Evolutionary conservation across 1,140 invertebrate species (phyloP).

Genomic region (Thaumetopoea pityocampa): DNA sequence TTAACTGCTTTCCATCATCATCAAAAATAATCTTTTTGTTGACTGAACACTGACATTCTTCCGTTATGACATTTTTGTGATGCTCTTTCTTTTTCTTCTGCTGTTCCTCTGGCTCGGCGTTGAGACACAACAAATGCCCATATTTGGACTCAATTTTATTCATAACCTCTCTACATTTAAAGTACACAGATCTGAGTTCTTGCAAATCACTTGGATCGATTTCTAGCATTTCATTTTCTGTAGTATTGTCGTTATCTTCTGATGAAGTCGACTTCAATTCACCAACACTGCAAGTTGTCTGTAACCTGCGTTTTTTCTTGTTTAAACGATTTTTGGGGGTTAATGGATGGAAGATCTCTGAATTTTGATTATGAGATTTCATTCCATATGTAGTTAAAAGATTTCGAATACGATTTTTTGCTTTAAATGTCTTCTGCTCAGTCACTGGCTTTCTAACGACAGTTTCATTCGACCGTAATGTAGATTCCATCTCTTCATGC

Average conservation of each 20-base stretch:
- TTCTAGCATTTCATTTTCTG: too few relatives aligned
- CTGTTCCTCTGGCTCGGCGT: conserved; percentile 1
- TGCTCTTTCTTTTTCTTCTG: conserved; percentile 4
- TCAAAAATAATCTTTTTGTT: conserved; percentile 58
- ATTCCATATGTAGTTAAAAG: too few relatives aligned
- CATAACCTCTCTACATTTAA: conserved; percentile 47
- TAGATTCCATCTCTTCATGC: too few relatives aligned
- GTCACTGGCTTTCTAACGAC: too few relatives aligned
- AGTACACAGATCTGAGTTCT: conserved; percentile 44
- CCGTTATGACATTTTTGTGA: conserved; percentile 8
- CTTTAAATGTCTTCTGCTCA: too few relatives aligned
- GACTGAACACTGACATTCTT: conserved; percentile 38
- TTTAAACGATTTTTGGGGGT: too few relatives aligned
- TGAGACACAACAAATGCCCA: conserved; percentile 47
- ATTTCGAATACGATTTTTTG: too few relatives aligned
- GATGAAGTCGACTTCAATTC: conserved; percentile 3
- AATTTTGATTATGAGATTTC: too few relatives aligned
- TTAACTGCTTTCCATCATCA: conserved; percentile 43
- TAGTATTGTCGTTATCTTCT: conserved; percentile 3
- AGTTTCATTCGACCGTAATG: too few relatives aligned
- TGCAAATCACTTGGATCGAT: conserved; percentile 42
- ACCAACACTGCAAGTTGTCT: too few relatives aligned
- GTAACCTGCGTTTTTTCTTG: too few relatives aligned
- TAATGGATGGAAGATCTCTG: too few relatives aligned
- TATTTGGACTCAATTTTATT: conserved; percentile 60